A percentile compares a stretch with the other conserved stretches of the same genome.
phyloP scores from a whole-genome alignment of 2,888 invertebrate genomes.

The Amitus sp. region DNA sequence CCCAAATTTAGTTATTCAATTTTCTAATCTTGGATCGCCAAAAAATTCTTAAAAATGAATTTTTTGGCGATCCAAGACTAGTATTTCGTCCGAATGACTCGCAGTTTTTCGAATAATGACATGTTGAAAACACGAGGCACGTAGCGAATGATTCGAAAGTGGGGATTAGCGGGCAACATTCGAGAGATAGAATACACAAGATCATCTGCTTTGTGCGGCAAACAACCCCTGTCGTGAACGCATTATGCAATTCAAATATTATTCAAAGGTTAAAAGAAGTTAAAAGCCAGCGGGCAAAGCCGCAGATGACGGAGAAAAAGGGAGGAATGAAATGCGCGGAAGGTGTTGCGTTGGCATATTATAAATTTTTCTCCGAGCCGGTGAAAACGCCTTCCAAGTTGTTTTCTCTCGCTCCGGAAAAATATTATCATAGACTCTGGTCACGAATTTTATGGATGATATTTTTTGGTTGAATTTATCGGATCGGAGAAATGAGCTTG shows the following conservation, averaged over 20 bases:
- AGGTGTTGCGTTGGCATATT: conserved; percentile 18
- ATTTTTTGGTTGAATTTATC: background rate
- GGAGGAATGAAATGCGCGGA: conserved; percentile 24
- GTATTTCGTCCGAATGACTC: too few species aligned
- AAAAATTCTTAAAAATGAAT: too few species aligned
- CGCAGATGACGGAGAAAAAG: conserved; percentile 51
- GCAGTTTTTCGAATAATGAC: too few species aligned
- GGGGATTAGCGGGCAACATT: too few species aligned
- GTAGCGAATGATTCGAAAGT: too few species aligned
- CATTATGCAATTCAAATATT: conserved; percentile 66
- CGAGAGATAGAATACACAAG: conserved; percentile 51
- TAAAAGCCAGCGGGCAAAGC: conserved; percentile 59
- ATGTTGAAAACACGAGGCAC: too few species aligned
- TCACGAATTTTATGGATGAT: background rate
- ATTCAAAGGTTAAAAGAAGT: conserved; percentile 66
- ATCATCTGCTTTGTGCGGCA: conserved; percentile 53
- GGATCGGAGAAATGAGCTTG: background rate
- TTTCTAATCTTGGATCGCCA: too few species aligned
- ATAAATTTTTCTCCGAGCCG: too few species aligned
- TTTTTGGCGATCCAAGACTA: too few species aligned
- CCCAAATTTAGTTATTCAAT: too few species aligned
- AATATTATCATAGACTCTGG: conserved; percentile 1
- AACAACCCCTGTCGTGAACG: conserved; percentile 48
- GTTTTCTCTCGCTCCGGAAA: background rate
- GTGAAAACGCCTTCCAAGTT: too few species aligned